Base-by-base conservation (phyloP, 2,888 invertebrate species). In the Incurvaria masculella region DNA sequence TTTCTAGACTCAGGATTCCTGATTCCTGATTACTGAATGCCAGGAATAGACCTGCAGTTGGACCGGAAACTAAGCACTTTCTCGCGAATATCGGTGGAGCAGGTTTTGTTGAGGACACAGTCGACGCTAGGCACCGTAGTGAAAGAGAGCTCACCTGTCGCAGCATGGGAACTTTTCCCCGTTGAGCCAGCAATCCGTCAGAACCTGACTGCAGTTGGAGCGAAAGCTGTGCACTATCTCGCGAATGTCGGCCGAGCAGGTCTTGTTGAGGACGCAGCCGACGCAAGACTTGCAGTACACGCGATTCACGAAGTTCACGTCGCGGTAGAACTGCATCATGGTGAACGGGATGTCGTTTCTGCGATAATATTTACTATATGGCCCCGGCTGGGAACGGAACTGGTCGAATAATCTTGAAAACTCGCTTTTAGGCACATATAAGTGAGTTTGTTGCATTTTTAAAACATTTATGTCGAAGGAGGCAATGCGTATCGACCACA, bases 161-260 rank as follows among this genome's bases (percentile, higher is more conserved):
- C 75, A 78, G 49, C 75, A 78, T 2, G 56, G 53, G 46, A 73
- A 73, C 1, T 56, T 53, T 21, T 63, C 53, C 1, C 59, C 63
- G 26, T 59, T 62, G 70, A 72, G 78, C 63, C 67, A 72, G 51
- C 79, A 79, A 2, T 68, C 61, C 0, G 63, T 63, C 38, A 79
- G 52, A 21, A 78, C 48, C 1, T 66, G 64, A 2, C 60, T 51
- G 44, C 79, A 79, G 14, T 62, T 60, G 27, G 64, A 55, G 20
- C 73, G 59, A n/a, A 68, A 62, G 1, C 56, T 57, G 17, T 48
- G 45, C 20, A 55, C 51, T 4, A 54, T 23, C 2, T 49, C 21
- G 4, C 42, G 21, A 14, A 55, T 50, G 40, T 57, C 50, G 4
- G 47, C 38, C 3, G 51, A 45, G 40, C 56, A 57, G 0, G 67